Evolutionary conservation across 2,797 vertebrate genomes (phyloP).

Genomic region (Siniperca obscura): DNA sequence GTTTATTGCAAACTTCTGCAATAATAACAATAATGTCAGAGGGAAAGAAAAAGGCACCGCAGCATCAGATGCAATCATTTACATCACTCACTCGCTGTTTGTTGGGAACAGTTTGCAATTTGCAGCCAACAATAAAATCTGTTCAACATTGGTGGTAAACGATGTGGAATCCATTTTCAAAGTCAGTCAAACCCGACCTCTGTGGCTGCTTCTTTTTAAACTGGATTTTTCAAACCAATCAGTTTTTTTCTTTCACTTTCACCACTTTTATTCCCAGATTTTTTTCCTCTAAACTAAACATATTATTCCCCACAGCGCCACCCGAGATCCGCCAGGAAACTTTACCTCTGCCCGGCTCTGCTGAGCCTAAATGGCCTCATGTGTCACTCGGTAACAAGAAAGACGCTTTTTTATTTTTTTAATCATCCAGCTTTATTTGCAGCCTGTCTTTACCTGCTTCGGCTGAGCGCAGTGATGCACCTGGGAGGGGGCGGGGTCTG

Average conservation of each 20-base stretch:
- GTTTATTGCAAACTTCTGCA: no score
- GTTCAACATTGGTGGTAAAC: background rate
- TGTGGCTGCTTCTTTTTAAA: background rate
- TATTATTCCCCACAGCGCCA: constrained; percentile 80
- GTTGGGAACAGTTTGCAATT: no score
- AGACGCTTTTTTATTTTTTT: constrained; percentile 47
- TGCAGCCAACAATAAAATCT: background rate
- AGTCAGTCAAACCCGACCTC: constrained; percentile 15
- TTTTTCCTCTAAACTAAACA: constrained; percentile 28
- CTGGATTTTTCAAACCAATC: background rate
- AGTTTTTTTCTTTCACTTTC: background rate
- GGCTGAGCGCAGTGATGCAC: constrained; percentile 57
- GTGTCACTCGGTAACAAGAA: constrained; percentile 75
- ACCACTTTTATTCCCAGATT: background rate
- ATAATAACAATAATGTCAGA: no score
- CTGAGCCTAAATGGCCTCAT: constrained; percentile 66
- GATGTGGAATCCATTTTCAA: background rate
- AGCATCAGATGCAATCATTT: no score
- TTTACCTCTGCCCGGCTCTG: constrained; percentile 54
- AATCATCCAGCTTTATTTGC: constrained; percentile 59
- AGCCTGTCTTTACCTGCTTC: constrained; percentile 68
- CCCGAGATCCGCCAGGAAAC: constrained; percentile 75
- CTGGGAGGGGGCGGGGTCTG: constrained; percentile 53
- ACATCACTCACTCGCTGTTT: no score
- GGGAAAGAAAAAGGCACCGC: no score